phyloP scores from a whole-genome alignment of 2,113 vertebrate species.

The Rhadina sibilatrix region DNA sequence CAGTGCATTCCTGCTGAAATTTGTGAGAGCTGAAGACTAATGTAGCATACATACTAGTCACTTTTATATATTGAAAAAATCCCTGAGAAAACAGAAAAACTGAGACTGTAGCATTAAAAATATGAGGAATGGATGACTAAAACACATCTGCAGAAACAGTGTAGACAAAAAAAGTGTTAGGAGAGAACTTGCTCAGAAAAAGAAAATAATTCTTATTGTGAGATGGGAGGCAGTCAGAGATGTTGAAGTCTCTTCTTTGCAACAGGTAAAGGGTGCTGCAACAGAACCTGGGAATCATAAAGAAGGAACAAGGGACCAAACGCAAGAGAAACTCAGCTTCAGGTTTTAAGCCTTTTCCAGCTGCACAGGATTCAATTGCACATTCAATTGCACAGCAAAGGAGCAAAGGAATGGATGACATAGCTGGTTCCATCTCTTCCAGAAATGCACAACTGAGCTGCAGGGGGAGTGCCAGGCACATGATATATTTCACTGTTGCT shows the following conservation, averaged over 20 bases:
- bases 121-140: not conserved
- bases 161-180: not conserved
- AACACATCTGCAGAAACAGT: not conserved
- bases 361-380: not conserved
- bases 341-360: not conserved
- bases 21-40: not conserved
- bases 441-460: not conserved
- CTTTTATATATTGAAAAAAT: not conserved
- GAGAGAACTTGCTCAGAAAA: not conserved
- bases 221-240: constrained; percentile 82
- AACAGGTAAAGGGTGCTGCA: constrained; percentile 67
- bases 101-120: not conserved
- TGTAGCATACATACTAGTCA: not conserved
- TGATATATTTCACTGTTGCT: accelerated
- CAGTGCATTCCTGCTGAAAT: not conserved
- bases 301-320: not conserved
- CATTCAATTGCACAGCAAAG: not conserved
- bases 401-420: not conserved
- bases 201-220: constrained; percentile 68
- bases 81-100: not conserved
- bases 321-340: not conserved
- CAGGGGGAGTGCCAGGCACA: constrained; percentile 41
- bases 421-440: not conserved
- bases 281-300: constrained; percentile 58
- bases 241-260: constrained; percentile 77